Conservation (phyloP, 2,113 vertebrate species). For the Bubo bubo region DNA sequence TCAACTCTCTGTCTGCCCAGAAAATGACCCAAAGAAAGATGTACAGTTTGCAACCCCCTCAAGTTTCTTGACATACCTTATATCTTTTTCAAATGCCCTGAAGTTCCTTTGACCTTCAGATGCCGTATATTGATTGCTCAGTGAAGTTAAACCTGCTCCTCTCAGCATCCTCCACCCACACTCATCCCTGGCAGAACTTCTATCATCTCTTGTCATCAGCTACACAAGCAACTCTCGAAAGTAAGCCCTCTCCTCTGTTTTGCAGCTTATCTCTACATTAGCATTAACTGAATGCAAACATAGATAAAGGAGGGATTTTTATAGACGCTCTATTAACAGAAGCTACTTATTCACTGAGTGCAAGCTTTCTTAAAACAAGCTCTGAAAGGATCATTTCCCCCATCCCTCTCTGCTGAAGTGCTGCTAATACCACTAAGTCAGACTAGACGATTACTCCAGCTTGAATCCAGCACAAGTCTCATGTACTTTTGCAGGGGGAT, state of each 20-base stretch:
- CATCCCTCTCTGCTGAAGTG: neutral
- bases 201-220: conserved; percentile 33
- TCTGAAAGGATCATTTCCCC: conserved; percentile 30
- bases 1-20: neutral
- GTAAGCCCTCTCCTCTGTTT: neutral
- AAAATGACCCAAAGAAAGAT: conserved; percentile 19
- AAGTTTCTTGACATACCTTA: neutral
- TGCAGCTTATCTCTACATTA: conserved; percentile 36
- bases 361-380: conserved; percentile 42
- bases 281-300: conserved; percentile 37
- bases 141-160: conserved; percentile 18
- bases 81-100: neutral
- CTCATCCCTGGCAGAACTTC: conserved; percentile 35
- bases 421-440: conserved; percentile 38
- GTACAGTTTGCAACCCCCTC: neutral
- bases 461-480: conserved; percentile 13
- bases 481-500: neutral
- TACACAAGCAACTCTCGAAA: neutral
- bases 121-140: neutral
- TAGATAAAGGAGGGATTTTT: conserved; percentile 39
- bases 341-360: conserved; percentile 8
- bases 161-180: neutral
- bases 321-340: conserved; percentile 20
- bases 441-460: neutral
- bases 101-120: neutral